Conservation (phyloP, 2,797 vertebrate species). For the Salmo trutta region DNA sequence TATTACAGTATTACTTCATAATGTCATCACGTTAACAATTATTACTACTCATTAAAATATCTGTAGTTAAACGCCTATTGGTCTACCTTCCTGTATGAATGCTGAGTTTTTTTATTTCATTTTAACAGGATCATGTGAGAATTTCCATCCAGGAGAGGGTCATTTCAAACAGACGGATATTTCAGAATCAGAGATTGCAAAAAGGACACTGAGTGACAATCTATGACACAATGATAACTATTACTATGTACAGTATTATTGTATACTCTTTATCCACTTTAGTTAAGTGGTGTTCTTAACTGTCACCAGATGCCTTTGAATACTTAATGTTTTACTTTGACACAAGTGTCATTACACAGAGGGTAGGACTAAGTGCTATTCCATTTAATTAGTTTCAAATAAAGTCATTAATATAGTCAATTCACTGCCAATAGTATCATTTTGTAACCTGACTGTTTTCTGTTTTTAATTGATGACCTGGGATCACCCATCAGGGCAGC, state of each 20-base stretch:
- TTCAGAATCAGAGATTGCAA: neutral
- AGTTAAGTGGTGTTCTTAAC: neutral
- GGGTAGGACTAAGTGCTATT: neutral
- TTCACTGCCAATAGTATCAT: neutral
- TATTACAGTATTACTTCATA: neutral
- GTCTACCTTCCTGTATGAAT: neutral
- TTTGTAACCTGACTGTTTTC: neutral
- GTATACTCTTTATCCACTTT: neutral
- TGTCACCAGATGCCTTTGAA: conserved; percentile 74
- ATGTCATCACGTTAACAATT: neutral
- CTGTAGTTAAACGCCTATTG: neutral
- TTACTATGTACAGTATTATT: no score
- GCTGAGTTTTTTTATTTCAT: neutral
- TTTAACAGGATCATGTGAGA: neutral
- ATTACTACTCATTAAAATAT: neutral
- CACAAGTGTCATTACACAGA: neutral
- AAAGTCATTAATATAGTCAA: neutral
- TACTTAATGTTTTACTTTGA: conserved; percentile 82
- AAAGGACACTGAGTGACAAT: neutral
- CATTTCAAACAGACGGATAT: neutral
- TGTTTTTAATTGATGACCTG: neutral
- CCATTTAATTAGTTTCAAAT: neutral
- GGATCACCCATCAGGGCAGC: neutral
- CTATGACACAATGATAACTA: neutral
- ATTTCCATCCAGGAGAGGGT: neutral